Conservation (phyloP, 2,888 invertebrate genomes). For the Drosophila bunnanda region DNA sequence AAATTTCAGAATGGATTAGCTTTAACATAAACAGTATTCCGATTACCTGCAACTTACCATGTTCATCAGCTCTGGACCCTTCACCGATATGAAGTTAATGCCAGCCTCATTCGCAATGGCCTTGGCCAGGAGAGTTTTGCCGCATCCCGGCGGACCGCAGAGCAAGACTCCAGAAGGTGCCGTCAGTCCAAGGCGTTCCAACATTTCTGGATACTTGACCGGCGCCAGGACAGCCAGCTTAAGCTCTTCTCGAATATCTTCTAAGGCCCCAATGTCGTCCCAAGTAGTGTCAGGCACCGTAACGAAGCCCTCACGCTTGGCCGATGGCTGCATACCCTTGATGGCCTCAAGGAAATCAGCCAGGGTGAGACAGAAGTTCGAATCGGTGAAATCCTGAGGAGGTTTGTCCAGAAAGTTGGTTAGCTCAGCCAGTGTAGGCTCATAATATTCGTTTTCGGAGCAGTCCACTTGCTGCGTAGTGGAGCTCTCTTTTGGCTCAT, state of each 20-base stretch:
- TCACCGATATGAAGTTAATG: slow-evolving; percentile 99
- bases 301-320: slow-evolving; percentile 98
- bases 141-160: slow-evolving; percentile 98
- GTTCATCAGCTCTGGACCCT: slow-evolving; percentile 98
- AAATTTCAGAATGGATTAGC: slow-evolving; percentile 43
- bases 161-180: slow-evolving; percentile 95
- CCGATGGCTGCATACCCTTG: slow-evolving; percentile 94
- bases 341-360: slow-evolving; percentile 92
- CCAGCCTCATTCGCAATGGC: slow-evolving; percentile 99
- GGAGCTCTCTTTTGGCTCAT: slow-evolving; percentile 37
- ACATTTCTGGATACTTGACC: slow-evolving; percentile 93
- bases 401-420: slow-evolving; percentile 89
- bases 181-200: slow-evolving; percentile 91
- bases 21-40: background rate
- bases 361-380: slow-evolving; percentile 88
- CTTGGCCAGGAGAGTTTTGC: slow-evolving; percentile 98
- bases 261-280: slow-evolving; percentile 97
- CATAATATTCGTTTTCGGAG: slow-evolving; percentile 56
- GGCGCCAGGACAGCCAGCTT: slow-evolving; percentile 96
- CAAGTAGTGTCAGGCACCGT: slow-evolving; percentile 99
- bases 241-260: slow-evolving; percentile 94
- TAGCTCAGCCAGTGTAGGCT: slow-evolving; percentile 86
- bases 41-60: slow-evolving; percentile 88
- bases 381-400: slow-evolving; percentile 88
- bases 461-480: slow-evolving; percentile 68